phyloP scores from a whole-genome alignment of 2,113 vertebrate genomes.

The Bubo bubo region DNA sequence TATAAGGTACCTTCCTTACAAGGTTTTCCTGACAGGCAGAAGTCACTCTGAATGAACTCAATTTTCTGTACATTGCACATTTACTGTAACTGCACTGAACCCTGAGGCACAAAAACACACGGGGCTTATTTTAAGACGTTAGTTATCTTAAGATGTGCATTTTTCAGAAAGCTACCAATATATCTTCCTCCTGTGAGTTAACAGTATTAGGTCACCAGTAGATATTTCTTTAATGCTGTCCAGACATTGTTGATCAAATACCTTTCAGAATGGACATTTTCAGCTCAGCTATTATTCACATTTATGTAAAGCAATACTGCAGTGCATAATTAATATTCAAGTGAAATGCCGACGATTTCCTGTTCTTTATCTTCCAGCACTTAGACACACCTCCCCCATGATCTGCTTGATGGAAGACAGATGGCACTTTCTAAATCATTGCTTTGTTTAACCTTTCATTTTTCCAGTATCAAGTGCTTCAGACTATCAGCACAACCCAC shows the following conservation, averaged over 20 bases:
- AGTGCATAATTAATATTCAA: not conserved
- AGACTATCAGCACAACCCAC: not conserved
- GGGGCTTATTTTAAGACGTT: not conserved
- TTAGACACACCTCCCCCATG: not conserved
- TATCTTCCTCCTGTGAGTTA: not conserved
- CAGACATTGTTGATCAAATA: not conserved
- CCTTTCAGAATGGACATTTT: not conserved
- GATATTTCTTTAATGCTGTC: not conserved
- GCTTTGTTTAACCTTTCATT: not conserved
- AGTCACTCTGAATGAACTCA: not conserved
- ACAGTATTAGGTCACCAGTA: not conserved
- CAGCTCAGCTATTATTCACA: not conserved
- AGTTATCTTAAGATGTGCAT: not conserved
- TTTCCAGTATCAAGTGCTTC: not conserved
- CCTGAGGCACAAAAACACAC: not conserved
- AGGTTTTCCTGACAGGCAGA: not conserved
- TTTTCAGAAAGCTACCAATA: not conserved
- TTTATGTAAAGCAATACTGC: not conserved
- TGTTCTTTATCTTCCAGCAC: not conserved
- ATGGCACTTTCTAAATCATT: not conserved
- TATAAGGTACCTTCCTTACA: not conserved
- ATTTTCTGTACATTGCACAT: rapidly evolving
- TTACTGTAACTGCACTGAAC: not conserved
- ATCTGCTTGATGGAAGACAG: not conserved
- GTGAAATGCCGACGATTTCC: not conserved